Evolutionary conservation across 2,797 vertebrate species (phyloP).

Genomic region (Meriones psammophilus): DNA sequence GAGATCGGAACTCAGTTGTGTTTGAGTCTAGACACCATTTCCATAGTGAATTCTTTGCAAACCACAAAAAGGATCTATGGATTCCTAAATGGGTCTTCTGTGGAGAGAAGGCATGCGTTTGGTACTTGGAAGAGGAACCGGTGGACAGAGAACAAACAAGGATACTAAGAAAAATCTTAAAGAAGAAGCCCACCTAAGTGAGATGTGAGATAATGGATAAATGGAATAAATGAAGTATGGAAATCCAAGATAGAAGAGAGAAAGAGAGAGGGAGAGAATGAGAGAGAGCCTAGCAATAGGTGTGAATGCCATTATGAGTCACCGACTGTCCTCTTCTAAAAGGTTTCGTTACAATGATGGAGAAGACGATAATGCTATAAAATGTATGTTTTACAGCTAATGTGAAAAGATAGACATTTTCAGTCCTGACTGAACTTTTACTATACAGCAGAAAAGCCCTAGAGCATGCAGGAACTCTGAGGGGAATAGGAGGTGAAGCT

Average conservation of each 20-base stretch:
- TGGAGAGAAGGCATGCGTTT: background rate
- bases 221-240: background rate
- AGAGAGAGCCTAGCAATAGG: background rate
- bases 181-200: background rate
- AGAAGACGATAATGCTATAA: background rate
- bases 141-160: background rate
- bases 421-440: background rate
- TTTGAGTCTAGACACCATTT: background rate
- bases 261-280: background rate
- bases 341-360: too few relatives aligned
- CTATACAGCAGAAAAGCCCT: background rate
- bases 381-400: background rate
- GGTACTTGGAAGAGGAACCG: background rate
- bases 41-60: background rate
- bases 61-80: background rate
- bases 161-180: background rate
- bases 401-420: background rate
- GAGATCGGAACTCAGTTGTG: background rate
- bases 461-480: background rate
- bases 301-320: too few relatives aligned
- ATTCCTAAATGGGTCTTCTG: background rate
- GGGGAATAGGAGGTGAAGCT: background rate
- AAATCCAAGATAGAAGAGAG: background rate
- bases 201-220: background rate
- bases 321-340: background rate